Evolutionary conservation across 2,888 invertebrate genomes (phyloP), one percentile per base, ranked within the genome.

Genomic region (Drosophila formosana): DNA sequence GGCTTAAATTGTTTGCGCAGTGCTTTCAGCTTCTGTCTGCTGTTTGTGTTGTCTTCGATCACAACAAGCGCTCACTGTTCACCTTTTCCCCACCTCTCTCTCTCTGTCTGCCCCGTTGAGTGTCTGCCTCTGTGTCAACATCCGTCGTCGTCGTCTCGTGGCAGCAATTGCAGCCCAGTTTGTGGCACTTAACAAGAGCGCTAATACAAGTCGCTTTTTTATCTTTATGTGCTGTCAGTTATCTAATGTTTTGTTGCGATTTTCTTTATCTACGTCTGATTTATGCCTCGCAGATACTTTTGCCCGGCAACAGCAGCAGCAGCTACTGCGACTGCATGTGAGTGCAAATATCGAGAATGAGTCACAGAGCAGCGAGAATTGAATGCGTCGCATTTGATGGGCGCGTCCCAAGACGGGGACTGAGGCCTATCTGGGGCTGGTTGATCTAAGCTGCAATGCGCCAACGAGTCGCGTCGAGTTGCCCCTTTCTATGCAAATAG

Each of bases 401-500:
- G 51, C 62, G 56, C 62, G 58, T 68, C 46, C 49, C 72, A 53
- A 41, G 52, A 11, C 23, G 3, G 11, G 9, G 34, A 39, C 39
- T n/a, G 26, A 30, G 18, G 37, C 32, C 72, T 87, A 82, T 82
- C 88, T 72, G 13, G 9, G 63, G 66, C 69, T 68, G 76, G 71
- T 82, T 63, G 73, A 87, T 87, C 88, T 84, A 70, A 57, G 64
- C 88, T 84, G 82, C 82, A 82, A 41, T 82, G 88, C 82, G 75
- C n/a, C 78, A 61, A 28, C 30, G 18, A 47, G 28, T 9, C 6
- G 46, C 8, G 45, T 8, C 18, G 46, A 3, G 49, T 39, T 56
- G 26, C 37, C 26, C 26, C 32, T 11, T 26, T 30, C 51, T 61
- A 77, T 79, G 75, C 72, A 80, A 78, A 79, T 79, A 53, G 49